Evolutionary conservation across 1,140 invertebrate genomes (phyloP).

Genomic region (Papilio glaucus): DNA sequence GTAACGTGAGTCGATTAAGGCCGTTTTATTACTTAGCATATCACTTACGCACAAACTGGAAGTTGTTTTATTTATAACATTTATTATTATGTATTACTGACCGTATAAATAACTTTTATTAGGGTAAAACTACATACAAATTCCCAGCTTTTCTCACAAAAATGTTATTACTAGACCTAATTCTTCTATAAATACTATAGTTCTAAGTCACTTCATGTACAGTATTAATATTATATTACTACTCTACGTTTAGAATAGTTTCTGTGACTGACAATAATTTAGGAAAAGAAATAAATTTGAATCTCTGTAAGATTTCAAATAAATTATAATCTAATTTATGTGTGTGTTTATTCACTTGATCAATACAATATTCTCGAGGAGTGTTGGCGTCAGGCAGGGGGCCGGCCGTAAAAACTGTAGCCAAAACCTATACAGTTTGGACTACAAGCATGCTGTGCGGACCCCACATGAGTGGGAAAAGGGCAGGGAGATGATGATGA

Average conservation of each 20-base stretch:
- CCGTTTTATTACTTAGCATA: background rate
- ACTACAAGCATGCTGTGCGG: too few species aligned
- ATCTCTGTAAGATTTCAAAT: slow-evolving; percentile 27
- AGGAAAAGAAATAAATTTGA: slow-evolving; percentile 15
- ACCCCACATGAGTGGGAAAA: too few species aligned
- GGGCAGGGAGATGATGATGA: too few species aligned
- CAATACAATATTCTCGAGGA: too few species aligned
- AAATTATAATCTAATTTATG: slow-evolving; percentile 1
- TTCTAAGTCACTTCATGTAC: slow-evolving; percentile 13
- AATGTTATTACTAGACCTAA: background rate
- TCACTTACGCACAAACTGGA: background rate
- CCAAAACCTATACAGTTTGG: too few species aligned
- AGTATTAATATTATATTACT: slow-evolving; percentile 34
- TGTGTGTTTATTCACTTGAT: background rate
- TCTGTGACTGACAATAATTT: slow-evolving; percentile 31
- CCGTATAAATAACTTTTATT: background rate
- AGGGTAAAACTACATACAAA: background rate
- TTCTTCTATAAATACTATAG: background rate
- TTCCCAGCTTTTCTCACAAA: background rate
- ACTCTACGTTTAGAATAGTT: slow-evolving; percentile 12
- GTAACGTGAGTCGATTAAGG: slow-evolving; percentile 9
- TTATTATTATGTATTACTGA: background rate
- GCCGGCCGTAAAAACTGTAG: too few species aligned
- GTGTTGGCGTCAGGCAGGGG: too few species aligned
- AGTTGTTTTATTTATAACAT: background rate